Base-by-base conservation (phyloP, 2,113 vertebrate species). In the Lanius collurio region DNA sequence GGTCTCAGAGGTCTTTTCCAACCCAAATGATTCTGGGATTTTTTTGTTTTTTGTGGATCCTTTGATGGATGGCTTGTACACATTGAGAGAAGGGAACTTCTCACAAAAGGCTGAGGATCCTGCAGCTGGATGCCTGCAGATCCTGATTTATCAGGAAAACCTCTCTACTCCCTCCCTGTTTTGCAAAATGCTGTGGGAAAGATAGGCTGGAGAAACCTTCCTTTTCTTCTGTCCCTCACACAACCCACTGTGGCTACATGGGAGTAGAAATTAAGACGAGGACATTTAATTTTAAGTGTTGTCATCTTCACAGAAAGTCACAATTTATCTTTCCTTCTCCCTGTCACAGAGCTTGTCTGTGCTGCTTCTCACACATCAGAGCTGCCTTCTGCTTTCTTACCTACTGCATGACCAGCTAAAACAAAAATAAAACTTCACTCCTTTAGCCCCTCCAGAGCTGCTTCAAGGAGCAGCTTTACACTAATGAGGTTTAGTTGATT, bases 191-290 rank as follows among this genome's bases (percentile, higher is more conserved):
- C 15, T 41, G 44, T 39, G 24, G 44, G 33, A 79, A 69, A 28
- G 22, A 37, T 18, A 41, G 53, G 9, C 65, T 84, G 53, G 44
- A 68, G 69, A 60, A 84, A 47, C 11, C 39, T 31, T 19, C 0
- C 2, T 59, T 85, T 59, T 26, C 44, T 69, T 59, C 44, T n/a
- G 15, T 33, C 49, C 75, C 30, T 78, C 56, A 35, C 53, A 26
- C 56, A 85, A 68, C 18, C 4, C 26, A 3, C 17, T 39, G 15
- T 39, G 15, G 24, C 27, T 70, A 2, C 0, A 0, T 46, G 65
- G 63, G 41, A 74, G 46, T 83, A 77, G 68, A 62, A 73, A 33
- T 33, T 2, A 63, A 68, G 70, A 49, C 2, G 9, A 76, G 27
- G 3, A 2, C n/a, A 4, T 64, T 60, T 65, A 31, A 63, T 86